Evolutionary conservation across 2,113 vertebrate genomes (phyloP), one percentile per base, ranked within the genome.

Genomic region (Promerops cafer): DNA sequence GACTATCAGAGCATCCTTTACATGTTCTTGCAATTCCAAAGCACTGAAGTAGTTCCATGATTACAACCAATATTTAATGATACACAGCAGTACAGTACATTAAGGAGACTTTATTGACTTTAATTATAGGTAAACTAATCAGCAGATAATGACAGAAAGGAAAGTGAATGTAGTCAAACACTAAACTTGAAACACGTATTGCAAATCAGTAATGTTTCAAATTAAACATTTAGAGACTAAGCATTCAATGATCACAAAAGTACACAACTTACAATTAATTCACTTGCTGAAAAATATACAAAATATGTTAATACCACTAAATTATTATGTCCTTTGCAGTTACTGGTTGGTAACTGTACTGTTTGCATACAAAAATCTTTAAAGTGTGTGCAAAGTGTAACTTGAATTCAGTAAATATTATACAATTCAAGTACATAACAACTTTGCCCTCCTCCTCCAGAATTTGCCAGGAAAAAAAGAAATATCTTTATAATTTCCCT

Each of bases 61-160:
- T 88, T 96, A 28, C 49, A 85, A 30, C 52, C 85, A 81, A 44
- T 90, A 76, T 64, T 93, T 91, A 94, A 90, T 78, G 83, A 94
- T 56, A 92, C 64, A 76, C 60, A 93, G 91, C 42, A 71, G 74
- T 59, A 83, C 44, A 92, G 80, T 88, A 84, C 70, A 95, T 96
- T 97, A 95, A 93, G 30, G 35, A 92, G 86, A 89, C 79, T 94
- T 96, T 95, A 97, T 90, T 97, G 94, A 91, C 75, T 96, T 95
- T 75, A 90, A 83, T 95, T 96, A 91, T 76, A 85, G 92, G 82
- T 94, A 97, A 95, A 96, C 78, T 90, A 96, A 97, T 93, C 83
- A 96, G 75, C 35, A 93, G 83, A 80, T 87, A 95, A 88, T 83
- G 88, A 84, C 57, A 75, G 78, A 89, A 92, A 93, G 31, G 69